A percentile compares a stretch with the other conserved stretches of the same genome.
These are phyloP conservation scores for Limnodromus scolopaceus DNA, from an alignment of 2,797 vertebrate species.

Conservation along the genomic window DNA sequence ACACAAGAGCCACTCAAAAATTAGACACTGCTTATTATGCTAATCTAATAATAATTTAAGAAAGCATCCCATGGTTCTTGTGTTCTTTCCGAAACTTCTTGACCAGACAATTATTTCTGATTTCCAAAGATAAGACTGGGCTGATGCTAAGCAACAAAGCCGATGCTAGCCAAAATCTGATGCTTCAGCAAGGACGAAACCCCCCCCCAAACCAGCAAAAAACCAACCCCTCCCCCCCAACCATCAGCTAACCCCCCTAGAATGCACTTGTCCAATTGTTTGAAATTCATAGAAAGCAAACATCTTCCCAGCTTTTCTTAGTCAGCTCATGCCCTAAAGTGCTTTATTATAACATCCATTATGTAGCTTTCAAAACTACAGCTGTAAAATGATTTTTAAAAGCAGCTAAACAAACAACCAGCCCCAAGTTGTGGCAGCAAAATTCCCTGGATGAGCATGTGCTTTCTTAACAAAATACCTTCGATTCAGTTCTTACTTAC, in stretches of 20 bases:
- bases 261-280: neutral
- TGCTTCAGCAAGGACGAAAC: neutral
- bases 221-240: rapidly evolving
- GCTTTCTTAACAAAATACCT: neutral
- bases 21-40: neutral
- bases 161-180: neutral
- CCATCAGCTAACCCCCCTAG: neutral
- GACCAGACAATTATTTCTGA: neutral
- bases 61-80: neutral
- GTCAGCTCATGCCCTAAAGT: neutral
- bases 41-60: neutral
- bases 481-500: neutral
- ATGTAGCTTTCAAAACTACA: neutral
- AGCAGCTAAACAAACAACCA: neutral
- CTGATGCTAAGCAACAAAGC: neutral
- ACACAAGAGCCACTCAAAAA: neutral
- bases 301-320: neutral
- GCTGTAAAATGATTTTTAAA: neutral
- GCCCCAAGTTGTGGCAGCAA: neutral
- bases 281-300: neutral
- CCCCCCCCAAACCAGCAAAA: rapidly evolving
- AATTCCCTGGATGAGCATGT: neutral
- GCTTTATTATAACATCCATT: neutral
- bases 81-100: neutral
- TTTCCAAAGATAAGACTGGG: neutral